Percentiles rank a stretch among this genome's conserved stretches.
These are phyloP conservation scores for Agonum fuliginosum DNA, from an alignment of 2,888 invertebrate genomes.

Conservation along the genomic window DNA sequence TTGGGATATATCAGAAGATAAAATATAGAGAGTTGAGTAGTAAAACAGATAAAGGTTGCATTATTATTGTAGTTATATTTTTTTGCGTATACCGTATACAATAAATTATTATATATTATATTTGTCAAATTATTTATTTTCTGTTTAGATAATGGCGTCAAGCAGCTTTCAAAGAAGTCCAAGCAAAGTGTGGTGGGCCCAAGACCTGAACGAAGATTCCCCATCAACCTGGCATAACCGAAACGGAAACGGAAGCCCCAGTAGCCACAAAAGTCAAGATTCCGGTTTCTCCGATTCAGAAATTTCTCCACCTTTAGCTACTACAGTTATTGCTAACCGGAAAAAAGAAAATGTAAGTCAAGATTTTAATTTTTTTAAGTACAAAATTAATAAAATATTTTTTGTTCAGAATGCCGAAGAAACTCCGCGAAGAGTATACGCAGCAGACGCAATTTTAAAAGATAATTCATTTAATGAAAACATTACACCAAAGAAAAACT, in stretches of 20 bases:
- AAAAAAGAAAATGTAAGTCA: slow-evolving; percentile 44
- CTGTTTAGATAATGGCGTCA: slow-evolving; percentile 37
- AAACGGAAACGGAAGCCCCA: slow-evolving; percentile 74
- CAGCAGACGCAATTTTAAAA: slow-evolving; percentile 37
- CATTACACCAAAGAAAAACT: slow-evolving; percentile 56
- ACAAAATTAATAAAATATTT: not conserved
- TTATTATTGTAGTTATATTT: too few relatives aligned
- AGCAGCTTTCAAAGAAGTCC: slow-evolving; percentile 80
- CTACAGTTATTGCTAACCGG: slow-evolving; percentile 66
- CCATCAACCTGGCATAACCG: slow-evolving; percentile 62
- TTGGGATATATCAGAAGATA: too few relatives aligned
- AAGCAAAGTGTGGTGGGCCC: slow-evolving; percentile 81
- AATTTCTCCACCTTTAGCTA: slow-evolving; percentile 74
- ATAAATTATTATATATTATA: not conserved
- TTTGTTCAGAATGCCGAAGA: not conserved
- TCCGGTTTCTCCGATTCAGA: slow-evolving; percentile 89
- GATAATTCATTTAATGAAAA: slow-evolving; percentile 35
- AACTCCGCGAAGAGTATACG: slow-evolving; percentile 38
- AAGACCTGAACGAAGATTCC: slow-evolving; percentile 66
- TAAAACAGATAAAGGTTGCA: too few relatives aligned
- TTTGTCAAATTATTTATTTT: too few relatives aligned
- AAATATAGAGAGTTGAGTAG: too few relatives aligned
- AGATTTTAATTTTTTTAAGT: not conserved
- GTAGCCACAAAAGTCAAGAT: slow-evolving; percentile 85
- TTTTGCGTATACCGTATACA: too few relatives aligned